Conservation (phyloP, 2,113 vertebrate genomes). For the Anas platyrhynchos region DNA sequence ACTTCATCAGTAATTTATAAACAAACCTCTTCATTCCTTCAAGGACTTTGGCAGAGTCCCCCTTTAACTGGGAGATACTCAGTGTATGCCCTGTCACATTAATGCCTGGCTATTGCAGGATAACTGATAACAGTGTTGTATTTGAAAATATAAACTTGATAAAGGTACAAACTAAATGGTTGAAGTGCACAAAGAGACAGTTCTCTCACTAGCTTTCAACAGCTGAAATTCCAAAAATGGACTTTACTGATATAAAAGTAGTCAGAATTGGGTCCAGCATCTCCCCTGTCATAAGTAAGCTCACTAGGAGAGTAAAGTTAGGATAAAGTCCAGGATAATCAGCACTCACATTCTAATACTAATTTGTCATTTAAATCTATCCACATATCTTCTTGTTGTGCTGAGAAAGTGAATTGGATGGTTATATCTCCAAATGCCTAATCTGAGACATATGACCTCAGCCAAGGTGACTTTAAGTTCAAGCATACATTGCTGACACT, state of each 20-base stretch:
- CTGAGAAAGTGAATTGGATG: neutral
- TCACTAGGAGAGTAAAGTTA: neutral
- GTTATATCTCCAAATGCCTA: neutral
- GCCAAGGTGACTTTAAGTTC: conserved; percentile 4
- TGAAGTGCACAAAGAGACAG: neutral
- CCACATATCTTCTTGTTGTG: neutral
- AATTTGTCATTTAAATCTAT: neutral
- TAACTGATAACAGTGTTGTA: neutral
- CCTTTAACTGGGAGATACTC: neutral
- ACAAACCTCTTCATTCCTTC: neutral
- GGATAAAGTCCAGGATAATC: neutral
- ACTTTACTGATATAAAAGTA: neutral
- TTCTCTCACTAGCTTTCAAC: neutral
- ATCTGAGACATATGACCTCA: neutral
- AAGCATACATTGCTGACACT: neutral
- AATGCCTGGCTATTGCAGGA: neutral
- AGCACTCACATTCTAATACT: neutral
- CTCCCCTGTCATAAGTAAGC: neutral
- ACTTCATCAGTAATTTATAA: neutral
- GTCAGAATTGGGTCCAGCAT: neutral
- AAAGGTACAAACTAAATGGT: neutral
- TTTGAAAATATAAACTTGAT: neutral
- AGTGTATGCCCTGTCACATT: fast-evolving
- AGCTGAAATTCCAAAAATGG: neutral
- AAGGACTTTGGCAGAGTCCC: neutral